Conservation (phyloP, 2,888 invertebrate species). For the Pediacus dermestoides region DNA sequence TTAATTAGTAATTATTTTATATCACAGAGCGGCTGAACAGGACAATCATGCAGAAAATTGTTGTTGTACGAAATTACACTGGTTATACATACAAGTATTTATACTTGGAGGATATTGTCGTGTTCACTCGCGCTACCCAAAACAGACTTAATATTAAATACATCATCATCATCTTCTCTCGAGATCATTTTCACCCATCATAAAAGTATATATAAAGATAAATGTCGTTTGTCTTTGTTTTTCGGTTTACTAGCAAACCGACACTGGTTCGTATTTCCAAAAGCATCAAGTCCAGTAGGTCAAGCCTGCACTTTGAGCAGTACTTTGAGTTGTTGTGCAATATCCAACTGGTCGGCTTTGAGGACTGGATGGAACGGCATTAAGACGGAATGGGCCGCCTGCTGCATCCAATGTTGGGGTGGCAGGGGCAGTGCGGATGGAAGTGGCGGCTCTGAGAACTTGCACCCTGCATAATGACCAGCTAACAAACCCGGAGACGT, state of each 20-base stretch:
- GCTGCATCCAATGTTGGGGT: slow-evolving; percentile 68
- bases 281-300: slow-evolving; percentile 31
- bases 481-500: slow-evolving; percentile 47
- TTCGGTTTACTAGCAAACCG: too few relatives aligned
- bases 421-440: slow-evolving; percentile 69
- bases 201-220: slow-evolving; percentile 42
- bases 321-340: slow-evolving; percentile 47
- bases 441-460: slow-evolving; percentile 68
- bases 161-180: slow-evolving; percentile 12
- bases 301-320: slow-evolving; percentile 50
- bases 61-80: too few relatives aligned
- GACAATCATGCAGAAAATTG: slow-evolving; percentile 39
- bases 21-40: slow-evolving; percentile 52
- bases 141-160: slow-evolving; percentile 20
- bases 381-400: slow-evolving; percentile 48
- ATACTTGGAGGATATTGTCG: too few relatives aligned
- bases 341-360: slow-evolving; percentile 35
- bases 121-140: slow-evolving; percentile 47
- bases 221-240: slow-evolving; percentile 39
- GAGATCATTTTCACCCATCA: slow-evolving; percentile 37
- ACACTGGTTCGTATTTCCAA: too few relatives aligned
- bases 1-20: slow-evolving; percentile 30
- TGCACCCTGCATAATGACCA: slow-evolving; percentile 63
- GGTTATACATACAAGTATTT: too few relatives aligned
- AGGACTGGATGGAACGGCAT: slow-evolving; percentile 37